Conservation (phyloP, 1,140 invertebrate species). For the Cydia pomonella region DNA sequence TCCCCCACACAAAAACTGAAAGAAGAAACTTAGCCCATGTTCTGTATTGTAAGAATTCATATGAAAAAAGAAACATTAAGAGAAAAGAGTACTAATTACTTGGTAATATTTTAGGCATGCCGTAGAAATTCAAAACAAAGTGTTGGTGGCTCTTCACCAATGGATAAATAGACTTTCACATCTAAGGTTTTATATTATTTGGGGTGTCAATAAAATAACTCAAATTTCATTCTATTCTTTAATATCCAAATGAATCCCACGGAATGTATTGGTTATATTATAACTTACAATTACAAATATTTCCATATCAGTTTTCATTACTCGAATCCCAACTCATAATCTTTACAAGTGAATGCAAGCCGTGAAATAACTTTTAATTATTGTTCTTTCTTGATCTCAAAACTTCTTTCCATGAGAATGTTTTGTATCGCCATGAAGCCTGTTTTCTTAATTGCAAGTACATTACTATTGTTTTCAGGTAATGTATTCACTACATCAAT, state of each 20-base stretch:
- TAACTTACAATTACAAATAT: conserved; percentile 1
- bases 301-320: conserved; percentile 36
- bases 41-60: no score
- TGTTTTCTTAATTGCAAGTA: conserved; percentile 36
- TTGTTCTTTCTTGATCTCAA: neutral
- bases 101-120: no score
- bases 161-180: no score
- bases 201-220: neutral
- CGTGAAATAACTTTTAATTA: neutral
- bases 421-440: conserved; percentile 35
- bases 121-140: no score
- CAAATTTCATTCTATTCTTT: neutral
- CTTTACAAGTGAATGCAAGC: neutral
- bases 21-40: no score
- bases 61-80: no score
- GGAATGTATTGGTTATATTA: neutral
- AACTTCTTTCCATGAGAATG: neutral
- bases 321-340: neutral
- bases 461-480: conserved; percentile 36
- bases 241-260: neutral
- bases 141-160: no score
- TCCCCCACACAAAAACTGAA: no score
- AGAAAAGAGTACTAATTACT: no score
- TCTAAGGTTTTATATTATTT: neutral
- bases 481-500: conserved; percentile 20